Base-by-base conservation (phyloP, 1,140 invertebrate species). In the Anastrepha obliqua region DNA sequence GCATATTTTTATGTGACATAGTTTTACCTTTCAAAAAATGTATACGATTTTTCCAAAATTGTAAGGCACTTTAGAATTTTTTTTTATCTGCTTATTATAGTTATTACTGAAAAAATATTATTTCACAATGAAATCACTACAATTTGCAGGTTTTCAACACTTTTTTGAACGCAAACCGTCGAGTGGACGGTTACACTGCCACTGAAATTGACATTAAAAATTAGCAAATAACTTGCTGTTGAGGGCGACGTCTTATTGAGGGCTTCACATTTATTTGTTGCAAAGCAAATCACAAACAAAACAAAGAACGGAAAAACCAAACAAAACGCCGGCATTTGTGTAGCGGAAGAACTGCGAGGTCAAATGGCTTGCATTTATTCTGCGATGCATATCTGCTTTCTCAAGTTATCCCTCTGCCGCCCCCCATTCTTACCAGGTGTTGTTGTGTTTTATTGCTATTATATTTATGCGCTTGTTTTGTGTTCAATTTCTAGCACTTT, bases 121-220 rank as follows among this genome's bases (percentile, higher is more conserved):
- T n/a, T 7, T 74, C 39, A 44, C 3, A 42, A 42, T 47, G 39
- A 29, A 74, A 74, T 42, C 67, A 74, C 39, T 15, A 17, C 15
- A 74, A 74, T 74, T 74, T 74, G 11, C 11, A 74, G 4, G 67
- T n/a, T 74, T 17, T 29, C 29, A 11, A 74, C 42, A 74, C 67
- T 74, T 74, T 74, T 55, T 44, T 81, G 74, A 47, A 29, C 7
- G n/a, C 15, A 42, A 55, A 20, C 6, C 74, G 74, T 81, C 9
- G 74, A 17, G n/a, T 47, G 20, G n/a, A 81, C 74, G 74, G 13
- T 81, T 51, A 81, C 20, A 9, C 74, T 81, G 74, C 47, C 74
- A 81, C 74, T 58, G 47, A 81, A 81, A 51, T 58, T 81, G 74
- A 81, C 74, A 81, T 55, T 81, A 47, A 81, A 81, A 81, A 81